Conservation (phyloP, 1,140 invertebrate genomes). For the Yoshiicerus persimilis region DNA sequence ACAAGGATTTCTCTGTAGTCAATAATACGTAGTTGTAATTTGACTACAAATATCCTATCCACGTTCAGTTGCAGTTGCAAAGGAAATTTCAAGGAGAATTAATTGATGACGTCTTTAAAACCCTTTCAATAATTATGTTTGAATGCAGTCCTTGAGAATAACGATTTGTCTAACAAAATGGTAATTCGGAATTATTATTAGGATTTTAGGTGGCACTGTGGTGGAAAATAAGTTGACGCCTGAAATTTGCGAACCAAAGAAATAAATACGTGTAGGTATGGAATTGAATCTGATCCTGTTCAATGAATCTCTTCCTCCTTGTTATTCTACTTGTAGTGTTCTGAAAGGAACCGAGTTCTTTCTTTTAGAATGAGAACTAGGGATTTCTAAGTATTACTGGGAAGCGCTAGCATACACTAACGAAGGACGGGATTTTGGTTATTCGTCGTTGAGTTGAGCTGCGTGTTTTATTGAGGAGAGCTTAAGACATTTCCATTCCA, state of each 20-base stretch:
- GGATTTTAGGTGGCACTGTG: not conserved
- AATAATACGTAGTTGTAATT: too few species aligned
- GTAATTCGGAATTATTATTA: not conserved
- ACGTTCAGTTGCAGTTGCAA: too few species aligned
- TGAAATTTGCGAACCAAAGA: not conserved
- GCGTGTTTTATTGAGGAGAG: not conserved
- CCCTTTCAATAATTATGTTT: too few species aligned
- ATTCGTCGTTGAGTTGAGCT: not conserved
- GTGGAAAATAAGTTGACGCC: not conserved
- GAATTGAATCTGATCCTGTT: not conserved
- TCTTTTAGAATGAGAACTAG: too few species aligned
- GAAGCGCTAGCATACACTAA: not conserved
- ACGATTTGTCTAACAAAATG: not conserved
- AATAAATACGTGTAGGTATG: not conserved
- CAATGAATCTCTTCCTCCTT: not conserved
- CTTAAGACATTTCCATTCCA: not conserved
- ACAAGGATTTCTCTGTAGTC: too few species aligned
- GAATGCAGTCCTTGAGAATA: not conserved
- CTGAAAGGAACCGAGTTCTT: too few species aligned
- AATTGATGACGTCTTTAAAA: too few species aligned
- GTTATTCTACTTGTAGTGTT: not conserved
- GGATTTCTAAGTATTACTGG: not conserved
- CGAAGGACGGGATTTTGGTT: not conserved
- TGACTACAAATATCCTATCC: too few species aligned
- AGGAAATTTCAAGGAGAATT: too few species aligned